Percentiles rank a stretch among this genome's conserved stretches.
Evolutionary conservation across 1,140 invertebrate species (phyloP).

Genomic region (Wasmannia auropunctata): DNA sequence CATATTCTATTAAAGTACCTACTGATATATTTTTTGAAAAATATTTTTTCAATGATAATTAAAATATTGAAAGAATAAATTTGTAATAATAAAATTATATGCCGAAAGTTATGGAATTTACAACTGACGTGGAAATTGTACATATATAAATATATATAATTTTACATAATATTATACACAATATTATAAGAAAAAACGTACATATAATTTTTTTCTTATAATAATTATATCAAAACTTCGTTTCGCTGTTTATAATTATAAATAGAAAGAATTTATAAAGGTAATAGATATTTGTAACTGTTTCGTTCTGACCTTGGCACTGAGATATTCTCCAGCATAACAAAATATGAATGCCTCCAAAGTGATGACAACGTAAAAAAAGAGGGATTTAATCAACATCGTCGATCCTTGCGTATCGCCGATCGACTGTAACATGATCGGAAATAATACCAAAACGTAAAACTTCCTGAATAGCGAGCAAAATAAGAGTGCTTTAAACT

Average conservation of each 20-base stretch:
- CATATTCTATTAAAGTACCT: not conserved
- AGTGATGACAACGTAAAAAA: conserved; percentile 57
- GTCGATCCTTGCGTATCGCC: not conserved
- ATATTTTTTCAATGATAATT: not conserved
- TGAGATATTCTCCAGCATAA: conserved; percentile 66
- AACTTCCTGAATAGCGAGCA: not conserved
- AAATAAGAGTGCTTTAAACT: not conserved
- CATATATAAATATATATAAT: not conserved
- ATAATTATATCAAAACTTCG: not conserved
- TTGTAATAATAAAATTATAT: not conserved
- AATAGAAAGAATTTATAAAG: not conserved
- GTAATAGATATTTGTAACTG: not conserved
- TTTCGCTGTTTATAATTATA: not conserved
- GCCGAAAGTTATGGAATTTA: not conserved
- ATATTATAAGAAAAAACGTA: no score
- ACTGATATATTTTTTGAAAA: not conserved
- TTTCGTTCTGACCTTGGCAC: conserved; percentile 44
- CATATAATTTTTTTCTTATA: not conserved
- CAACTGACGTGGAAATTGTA: not conserved
- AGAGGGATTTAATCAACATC: conserved; percentile 28
- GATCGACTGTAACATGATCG: conserved; percentile 32
- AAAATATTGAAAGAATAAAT: not conserved
- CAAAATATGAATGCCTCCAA: conserved; percentile 66
- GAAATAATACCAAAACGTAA: not conserved
- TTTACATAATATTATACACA: no score